phyloP scores from a whole-genome alignment of 2,113 vertebrate species.

The Anhinga anhinga region DNA sequence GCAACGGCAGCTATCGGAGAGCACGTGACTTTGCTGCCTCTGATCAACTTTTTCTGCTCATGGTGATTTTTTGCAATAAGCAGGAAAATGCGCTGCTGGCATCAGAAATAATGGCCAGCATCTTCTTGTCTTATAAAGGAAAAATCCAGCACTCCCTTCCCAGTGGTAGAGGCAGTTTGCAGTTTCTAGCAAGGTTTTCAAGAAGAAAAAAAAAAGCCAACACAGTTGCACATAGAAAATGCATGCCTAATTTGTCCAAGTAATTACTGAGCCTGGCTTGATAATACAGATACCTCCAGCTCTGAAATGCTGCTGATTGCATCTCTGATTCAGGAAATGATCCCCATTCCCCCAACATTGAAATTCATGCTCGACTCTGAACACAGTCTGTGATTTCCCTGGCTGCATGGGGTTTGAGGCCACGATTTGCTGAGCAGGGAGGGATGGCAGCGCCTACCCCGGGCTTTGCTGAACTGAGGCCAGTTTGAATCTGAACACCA shows the following conservation, averaged over 20 bases:
- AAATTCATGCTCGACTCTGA: rapidly evolving
- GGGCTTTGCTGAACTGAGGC: background rate
- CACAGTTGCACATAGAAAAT: background rate
- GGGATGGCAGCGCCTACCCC: background rate
- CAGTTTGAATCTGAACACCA: background rate
- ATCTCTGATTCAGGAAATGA: background rate
- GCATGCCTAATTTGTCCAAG: conserved; percentile 1
- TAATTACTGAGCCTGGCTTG: background rate
- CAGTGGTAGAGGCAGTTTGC: background rate
- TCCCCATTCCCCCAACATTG: background rate
- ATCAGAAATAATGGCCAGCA: background rate
- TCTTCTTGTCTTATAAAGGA: background rate
- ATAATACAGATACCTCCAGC: background rate
- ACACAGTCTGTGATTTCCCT: background rate
- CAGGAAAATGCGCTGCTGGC: background rate
- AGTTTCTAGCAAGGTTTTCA: background rate
- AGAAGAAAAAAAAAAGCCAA: background rate
- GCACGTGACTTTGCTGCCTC: rapidly evolving
- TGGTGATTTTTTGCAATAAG: background rate
- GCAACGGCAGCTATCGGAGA: rapidly evolving
- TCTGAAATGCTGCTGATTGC: background rate
- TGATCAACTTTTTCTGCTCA: background rate
- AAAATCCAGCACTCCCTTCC: background rate
- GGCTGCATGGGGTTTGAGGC: rapidly evolving
- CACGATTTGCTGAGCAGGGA: background rate